These are phyloP conservation scores for Protodeltote pygarga DNA, from an alignment of 2,888 invertebrate genomes.

Conservation along the genomic window DNA sequence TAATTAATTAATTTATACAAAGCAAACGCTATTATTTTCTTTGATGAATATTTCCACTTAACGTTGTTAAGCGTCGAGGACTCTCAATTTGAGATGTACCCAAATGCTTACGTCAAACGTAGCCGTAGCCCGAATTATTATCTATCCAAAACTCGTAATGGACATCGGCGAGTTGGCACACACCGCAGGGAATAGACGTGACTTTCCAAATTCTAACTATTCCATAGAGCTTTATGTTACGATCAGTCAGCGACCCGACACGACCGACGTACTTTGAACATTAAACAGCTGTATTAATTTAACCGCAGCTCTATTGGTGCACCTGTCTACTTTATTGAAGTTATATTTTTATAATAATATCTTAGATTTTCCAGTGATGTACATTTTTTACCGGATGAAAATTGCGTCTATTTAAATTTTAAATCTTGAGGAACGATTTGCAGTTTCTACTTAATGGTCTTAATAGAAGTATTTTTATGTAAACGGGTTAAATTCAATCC, in stretches of 20 bases:
- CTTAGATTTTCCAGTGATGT: no score
- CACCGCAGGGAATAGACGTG: conserved; percentile 54
- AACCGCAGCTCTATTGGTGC: conserved; percentile 28
- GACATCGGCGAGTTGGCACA: conserved; percentile 50
- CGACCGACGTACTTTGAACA: conserved; percentile 45
- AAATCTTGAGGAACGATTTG: conserved; percentile 4
- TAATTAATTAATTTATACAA: conserved; percentile 31
- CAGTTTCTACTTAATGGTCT: not conserved
- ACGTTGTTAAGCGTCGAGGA: conserved; percentile 25
- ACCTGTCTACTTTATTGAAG: conserved; percentile 6
- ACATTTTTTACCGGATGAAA: no score
- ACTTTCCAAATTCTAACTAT: conserved; percentile 49
- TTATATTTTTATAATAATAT: conserved; percentile 1
- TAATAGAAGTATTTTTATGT: conserved; percentile 29
- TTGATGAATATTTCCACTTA: conserved; percentile 37
- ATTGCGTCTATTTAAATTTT: conserved; percentile 8
- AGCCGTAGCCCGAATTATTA: conserved; percentile 38
- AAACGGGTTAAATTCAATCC: conserved; percentile 38
- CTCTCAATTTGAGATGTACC: conserved; percentile 18
- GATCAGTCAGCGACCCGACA: conserved; percentile 35
- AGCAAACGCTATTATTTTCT: conserved; percentile 29
- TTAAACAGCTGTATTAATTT: conserved; percentile 51
- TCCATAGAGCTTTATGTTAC: conserved; percentile 47
- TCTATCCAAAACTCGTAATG: conserved; percentile 53
- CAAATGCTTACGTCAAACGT: conserved; percentile 35